phyloP scores from a whole-genome alignment of 2,888 invertebrate species.

The Drosophila mercatorum region DNA sequence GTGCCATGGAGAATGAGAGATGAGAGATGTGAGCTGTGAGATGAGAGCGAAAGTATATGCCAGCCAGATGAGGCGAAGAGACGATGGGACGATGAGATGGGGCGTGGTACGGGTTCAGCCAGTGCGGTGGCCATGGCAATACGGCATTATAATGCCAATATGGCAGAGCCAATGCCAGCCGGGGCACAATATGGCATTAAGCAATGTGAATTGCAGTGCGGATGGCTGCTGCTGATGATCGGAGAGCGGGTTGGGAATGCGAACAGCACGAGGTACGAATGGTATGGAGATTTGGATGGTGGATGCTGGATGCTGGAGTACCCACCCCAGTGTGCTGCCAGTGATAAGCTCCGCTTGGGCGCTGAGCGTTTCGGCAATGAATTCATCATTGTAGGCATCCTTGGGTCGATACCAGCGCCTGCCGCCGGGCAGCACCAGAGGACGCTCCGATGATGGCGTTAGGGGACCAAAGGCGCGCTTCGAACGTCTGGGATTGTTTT shows the following conservation, averaged over 20 bases:
- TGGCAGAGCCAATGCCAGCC: conserved; percentile 10
- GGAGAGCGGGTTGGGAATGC: neutral
- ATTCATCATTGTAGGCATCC: conserved; percentile 95
- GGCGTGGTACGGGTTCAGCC: neutral
- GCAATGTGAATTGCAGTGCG: conserved; percentile 50
- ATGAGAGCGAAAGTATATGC: conserved; percentile 5
- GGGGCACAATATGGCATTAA: conserved; percentile 17
- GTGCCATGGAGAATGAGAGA: conserved; percentile 60
- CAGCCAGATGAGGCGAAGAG: conserved; percentile 18
- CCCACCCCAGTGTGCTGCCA: conserved; percentile 94
- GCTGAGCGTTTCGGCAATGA: conserved; percentile 93
- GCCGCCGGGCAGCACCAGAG: conserved; percentile 91
- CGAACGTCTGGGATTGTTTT: conserved; percentile 86
- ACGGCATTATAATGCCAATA: conserved; percentile 29
- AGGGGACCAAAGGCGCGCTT: conserved; percentile 86
- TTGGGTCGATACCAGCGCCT: conserved; percentile 92
- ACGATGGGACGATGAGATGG: too few relatives aligned
- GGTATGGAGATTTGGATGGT: neutral
- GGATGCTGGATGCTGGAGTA: conserved; percentile 27
- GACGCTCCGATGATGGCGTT: conserved; percentile 88
- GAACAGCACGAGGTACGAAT: neutral
- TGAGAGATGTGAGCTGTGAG: conserved; percentile 55
- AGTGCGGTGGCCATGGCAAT: conserved; percentile 41
- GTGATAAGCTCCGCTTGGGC: conserved; percentile 94
- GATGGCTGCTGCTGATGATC: neutral